Base-by-base conservation (phyloP, 2,113 vertebrate genomes). In the Leptosomus discolor region DNA sequence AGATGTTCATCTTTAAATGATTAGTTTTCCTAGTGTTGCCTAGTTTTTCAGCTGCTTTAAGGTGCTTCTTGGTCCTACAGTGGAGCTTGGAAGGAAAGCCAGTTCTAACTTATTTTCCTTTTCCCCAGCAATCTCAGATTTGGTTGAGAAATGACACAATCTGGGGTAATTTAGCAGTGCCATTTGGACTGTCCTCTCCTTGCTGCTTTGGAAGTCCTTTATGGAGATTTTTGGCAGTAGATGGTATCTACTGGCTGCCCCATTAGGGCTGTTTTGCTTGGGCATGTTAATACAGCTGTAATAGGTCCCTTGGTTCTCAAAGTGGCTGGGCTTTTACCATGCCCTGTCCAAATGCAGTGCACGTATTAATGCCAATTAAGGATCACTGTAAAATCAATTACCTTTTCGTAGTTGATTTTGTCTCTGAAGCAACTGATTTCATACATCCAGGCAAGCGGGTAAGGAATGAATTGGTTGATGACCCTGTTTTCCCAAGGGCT, bases 361-460 rank as follows among this genome's bases (percentile, higher is more conserved):
- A 18, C 27, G 5, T 73, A 12, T 29, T 85, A 64, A 64, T 3
- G 4, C 39, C 70, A 82, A 23, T 90, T 56, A 71, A 90, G 50
- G 39, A n/a, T 79, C 39, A 2, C 15, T 73, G 5, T 57, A 37
- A 64, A 83, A 94, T 79, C 73, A 39, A 8, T 75, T 79, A 58
- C 32, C 56, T 94, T 78, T 61, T 79, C 78, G 46, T 50, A 39
- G 22, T 71, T 75, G 70, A 22, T 76, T 88, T 81, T 58, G 51
- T 60, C 74, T 90, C 60, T 46, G 74, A 82, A 91, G 30, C 61
- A 75, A 4, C 32, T 41, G 8, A 16, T 77, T 79, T 76, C n/a
- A 15, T 58, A 11, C 39, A 57, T 46, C 53, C 50, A 22, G 37
- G 70, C 45, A 71, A 17, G 51, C 0, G 0, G 21, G 37, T 65